Conservation (phyloP, 2,113 vertebrate species). For the Cercopithecus mona region DNA sequence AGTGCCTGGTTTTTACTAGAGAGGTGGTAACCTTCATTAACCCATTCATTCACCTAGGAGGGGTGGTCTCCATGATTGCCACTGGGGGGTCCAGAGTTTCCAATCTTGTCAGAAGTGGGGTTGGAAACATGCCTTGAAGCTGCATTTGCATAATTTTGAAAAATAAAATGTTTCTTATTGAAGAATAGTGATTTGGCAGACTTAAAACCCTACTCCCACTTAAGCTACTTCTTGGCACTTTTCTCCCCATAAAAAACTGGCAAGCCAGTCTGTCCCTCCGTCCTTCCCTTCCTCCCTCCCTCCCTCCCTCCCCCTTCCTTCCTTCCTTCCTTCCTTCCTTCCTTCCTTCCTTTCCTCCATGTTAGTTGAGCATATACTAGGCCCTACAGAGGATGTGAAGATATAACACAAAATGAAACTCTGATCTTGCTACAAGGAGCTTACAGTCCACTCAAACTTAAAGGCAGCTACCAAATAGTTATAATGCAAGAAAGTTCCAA, state of each 20-base stretch:
- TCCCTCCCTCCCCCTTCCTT: rapidly evolving
- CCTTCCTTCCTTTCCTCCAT: rapidly evolving
- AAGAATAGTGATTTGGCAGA: background rate
- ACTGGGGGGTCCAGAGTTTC: background rate
- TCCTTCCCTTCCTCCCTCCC: background rate
- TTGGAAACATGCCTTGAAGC: background rate
- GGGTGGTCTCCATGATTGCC: slow-evolving; percentile 19
- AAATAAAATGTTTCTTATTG: background rate
- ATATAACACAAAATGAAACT: background rate
- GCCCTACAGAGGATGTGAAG: background rate
- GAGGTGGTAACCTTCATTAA: background rate
- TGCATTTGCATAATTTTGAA: background rate
- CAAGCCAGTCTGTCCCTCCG: background rate
- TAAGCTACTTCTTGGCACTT: background rate
- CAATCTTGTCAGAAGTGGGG: background rate
- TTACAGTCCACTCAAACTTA: background rate
- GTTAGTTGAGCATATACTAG: background rate
- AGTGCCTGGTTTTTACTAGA: background rate
- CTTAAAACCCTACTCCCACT: background rate
- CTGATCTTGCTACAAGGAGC: background rate
- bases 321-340: rapidly evolving
- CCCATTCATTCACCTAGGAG: background rate
- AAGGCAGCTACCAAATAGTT: background rate
- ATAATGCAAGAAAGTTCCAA: background rate
- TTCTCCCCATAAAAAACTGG: background rate